Conservation (phyloP, 2,113 vertebrate genomes). For the Mionectes macconnelli region DNA sequence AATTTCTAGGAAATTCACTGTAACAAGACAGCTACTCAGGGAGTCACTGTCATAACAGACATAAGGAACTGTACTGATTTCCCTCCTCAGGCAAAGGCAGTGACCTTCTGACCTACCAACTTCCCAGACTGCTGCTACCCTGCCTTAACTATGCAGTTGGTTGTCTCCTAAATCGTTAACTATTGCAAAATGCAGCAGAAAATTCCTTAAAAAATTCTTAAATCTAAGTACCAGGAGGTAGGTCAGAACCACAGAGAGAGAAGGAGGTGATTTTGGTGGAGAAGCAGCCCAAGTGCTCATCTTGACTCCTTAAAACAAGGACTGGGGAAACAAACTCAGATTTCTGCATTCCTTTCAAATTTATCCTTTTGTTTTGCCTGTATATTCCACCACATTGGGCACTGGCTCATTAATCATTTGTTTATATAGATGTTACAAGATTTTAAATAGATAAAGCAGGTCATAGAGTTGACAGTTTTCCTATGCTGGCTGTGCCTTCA, state of each 20-base stretch:
- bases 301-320: neutral
- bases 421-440: neutral
- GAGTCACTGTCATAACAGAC: neutral
- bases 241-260: neutral
- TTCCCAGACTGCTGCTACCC: neutral
- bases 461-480: neutral
- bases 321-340: neutral
- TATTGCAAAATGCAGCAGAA: neutral
- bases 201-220: neutral
- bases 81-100: neutral
- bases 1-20: neutral
- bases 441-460: neutral
- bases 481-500: neutral
- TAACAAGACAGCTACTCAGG: neutral
- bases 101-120: neutral
- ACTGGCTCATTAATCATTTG: neutral
- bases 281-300: neutral
- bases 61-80: neutral
- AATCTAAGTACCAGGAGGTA: neutral
- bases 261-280: neutral
- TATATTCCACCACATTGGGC: neutral
- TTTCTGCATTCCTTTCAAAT: neutral
- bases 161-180: neutral
- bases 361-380: neutral
- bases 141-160: neutral